Percentiles rank a stretch among this genome's conserved stretches.
phyloP scores from a whole-genome alignment of 2,797 vertebrate species.

The Chelidonichthys spinosus region DNA sequence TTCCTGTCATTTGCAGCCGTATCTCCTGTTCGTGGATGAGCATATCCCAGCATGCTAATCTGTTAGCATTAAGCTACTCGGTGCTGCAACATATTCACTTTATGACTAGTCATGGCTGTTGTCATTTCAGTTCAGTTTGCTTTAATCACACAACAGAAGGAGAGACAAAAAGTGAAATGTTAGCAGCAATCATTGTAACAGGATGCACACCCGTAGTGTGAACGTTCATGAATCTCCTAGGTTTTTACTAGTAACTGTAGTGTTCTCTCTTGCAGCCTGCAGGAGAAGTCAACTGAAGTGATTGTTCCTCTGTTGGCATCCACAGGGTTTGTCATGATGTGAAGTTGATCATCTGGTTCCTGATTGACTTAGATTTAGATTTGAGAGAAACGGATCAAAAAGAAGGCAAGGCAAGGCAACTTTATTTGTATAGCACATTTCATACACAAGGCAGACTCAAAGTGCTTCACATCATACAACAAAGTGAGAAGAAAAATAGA shows the following conservation, averaged over 20 bases:
- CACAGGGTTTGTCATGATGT: neutral
- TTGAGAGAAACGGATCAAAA: neutral
- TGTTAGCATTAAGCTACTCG: neutral
- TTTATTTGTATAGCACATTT: no score
- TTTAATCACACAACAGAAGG: neutral
- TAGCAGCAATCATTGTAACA: neutral
- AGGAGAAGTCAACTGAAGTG: neutral
- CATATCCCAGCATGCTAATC: neutral
- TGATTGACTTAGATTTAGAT: neutral
- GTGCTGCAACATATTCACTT: neutral
- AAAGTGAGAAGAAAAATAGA: no score
- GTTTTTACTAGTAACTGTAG: neutral
- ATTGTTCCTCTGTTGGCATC: neutral
- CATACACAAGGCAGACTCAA: no score
- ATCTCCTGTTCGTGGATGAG: neutral
- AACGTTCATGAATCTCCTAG: no score
- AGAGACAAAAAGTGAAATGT: no score
- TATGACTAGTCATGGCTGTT: neutral
- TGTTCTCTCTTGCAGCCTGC: no score
- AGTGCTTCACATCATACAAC: no score
- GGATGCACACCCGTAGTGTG: neutral
- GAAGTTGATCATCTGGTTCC: neutral
- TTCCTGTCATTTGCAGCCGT: neutral
- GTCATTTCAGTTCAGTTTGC: neutral
- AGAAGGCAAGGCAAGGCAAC: no score